A percentile compares a stretch with the other conserved stretches of the same genome.
Conservation (phyloP, 2,888 invertebrate species). For the Helleia helle region DNA sequence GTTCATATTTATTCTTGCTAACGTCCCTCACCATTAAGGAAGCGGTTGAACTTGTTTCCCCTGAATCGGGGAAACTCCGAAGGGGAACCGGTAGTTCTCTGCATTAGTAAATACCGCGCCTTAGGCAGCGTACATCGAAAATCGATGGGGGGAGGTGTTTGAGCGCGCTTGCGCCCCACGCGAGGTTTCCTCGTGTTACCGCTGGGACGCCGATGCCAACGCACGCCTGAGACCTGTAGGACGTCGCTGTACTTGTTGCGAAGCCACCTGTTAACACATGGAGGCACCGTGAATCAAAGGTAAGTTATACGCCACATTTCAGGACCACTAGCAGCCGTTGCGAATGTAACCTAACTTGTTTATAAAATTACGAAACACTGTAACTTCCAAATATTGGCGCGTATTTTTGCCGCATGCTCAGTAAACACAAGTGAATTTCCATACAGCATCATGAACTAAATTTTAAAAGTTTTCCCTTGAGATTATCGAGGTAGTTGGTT, state of each 20-base stretch:
- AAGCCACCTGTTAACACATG: constrained; percentile 65
- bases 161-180: constrained; percentile 42
- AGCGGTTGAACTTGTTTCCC: constrained; percentile 21
- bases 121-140: constrained; percentile 50
- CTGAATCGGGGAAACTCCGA: constrained; percentile 43
- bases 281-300: constrained; percentile 54
- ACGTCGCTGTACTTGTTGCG: constrained; percentile 58
- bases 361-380: background rate
- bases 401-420: constrained; percentile 12
- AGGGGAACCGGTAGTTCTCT: constrained; percentile 48
- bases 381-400: constrained; percentile 12
- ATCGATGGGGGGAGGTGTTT: constrained; percentile 54
- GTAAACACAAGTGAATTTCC: background rate
- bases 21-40: background rate
- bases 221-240: constrained; percentile 51
- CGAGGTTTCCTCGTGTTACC: constrained; percentile 26
- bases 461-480: background rate
- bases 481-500: background rate
- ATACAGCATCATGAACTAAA: background rate
- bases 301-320: constrained; percentile 29
- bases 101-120: constrained; percentile 61
- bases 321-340: constrained; percentile 10
- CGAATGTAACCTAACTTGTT: constrained; percentile 11
- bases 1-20: no score
- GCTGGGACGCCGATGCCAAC: constrained; percentile 44